Conservation (phyloP, 2,888 invertebrate species). For the Argyresthia albistria region DNA sequence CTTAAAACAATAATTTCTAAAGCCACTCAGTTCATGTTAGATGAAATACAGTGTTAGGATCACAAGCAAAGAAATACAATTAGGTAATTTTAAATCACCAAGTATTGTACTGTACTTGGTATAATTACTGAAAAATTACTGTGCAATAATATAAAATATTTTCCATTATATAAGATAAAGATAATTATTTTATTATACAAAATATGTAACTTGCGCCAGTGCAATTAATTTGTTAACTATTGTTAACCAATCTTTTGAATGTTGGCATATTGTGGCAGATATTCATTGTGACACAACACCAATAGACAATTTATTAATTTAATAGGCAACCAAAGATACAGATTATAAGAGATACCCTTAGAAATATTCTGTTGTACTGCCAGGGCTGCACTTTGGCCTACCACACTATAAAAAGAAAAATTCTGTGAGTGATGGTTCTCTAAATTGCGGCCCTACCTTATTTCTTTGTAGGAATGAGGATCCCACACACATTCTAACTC, state of each 20-base stretch:
- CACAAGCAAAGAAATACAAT: no score
- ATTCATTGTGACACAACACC: neutral
- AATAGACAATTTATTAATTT: neutral
- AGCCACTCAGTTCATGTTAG: no score
- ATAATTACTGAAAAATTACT: neutral
- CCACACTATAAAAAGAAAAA: neutral
- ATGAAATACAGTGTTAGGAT: no score
- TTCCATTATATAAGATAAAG: neutral
- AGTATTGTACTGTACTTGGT: neutral
- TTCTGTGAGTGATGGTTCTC: no score
- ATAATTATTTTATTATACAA: neutral
- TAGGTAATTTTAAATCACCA: no score
- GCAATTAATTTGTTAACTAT: neutral
- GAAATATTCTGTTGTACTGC: neutral
- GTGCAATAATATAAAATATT: conserved; percentile 1
- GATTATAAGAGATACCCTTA: neutral
- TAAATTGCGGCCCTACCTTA: no score
- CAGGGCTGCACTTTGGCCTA: neutral
- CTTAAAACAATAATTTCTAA: no score
- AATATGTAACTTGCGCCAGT: neutral
- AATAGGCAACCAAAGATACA: neutral
- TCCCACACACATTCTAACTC: no score
- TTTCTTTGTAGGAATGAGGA: no score
- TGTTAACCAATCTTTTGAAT: neutral
- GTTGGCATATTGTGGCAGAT: no score